Evolutionary conservation across 1,140 invertebrate genomes (phyloP).

Genomic region (Tetramorium alpestre): DNA sequence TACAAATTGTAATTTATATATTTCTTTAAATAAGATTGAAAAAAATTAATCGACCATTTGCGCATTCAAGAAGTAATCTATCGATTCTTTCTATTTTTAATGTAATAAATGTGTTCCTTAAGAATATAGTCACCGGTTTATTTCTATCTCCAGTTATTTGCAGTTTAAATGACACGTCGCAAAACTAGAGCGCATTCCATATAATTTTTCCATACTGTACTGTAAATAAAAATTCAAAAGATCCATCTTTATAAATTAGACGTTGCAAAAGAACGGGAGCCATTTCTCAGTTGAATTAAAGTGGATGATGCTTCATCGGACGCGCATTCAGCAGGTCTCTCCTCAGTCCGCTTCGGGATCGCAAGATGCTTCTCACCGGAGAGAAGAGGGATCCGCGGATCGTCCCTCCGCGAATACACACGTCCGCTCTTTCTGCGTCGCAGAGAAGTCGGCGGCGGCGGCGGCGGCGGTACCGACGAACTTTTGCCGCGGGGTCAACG

Average conservation of each 20-base stretch:
- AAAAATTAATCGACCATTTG: background rate
- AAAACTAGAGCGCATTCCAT: background rate
- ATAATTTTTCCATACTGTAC: background rate
- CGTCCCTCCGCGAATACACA: slow-evolving; percentile 38
- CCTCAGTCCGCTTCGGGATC: background rate
- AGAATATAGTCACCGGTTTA: background rate
- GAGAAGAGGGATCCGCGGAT: slow-evolving; percentile 9
- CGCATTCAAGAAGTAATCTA: background rate
- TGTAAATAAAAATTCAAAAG: slow-evolving; percentile 15
- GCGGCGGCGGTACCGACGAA: slow-evolving; percentile 52
- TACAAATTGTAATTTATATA: background rate
- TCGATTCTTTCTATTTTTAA: background rate
- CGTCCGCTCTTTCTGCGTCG: slow-evolving; percentile 32
- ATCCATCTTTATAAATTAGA: slow-evolving; percentile 18
- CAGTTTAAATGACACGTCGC: background rate
- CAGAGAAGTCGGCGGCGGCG: slow-evolving; percentile 26
- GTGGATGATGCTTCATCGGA: background rate
- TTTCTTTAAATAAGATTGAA: background rate
- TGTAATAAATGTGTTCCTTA: background rate
- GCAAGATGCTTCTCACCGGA: background rate
- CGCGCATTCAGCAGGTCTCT: background rate
- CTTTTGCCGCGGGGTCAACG: slow-evolving; percentile 73
- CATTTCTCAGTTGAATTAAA: slow-evolving; percentile 16
- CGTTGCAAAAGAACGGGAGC: background rate
- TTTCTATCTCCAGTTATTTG: background rate